Base-by-base conservation (phyloP, 2,113 vertebrate species). In the Zosterops pallidus region DNA sequence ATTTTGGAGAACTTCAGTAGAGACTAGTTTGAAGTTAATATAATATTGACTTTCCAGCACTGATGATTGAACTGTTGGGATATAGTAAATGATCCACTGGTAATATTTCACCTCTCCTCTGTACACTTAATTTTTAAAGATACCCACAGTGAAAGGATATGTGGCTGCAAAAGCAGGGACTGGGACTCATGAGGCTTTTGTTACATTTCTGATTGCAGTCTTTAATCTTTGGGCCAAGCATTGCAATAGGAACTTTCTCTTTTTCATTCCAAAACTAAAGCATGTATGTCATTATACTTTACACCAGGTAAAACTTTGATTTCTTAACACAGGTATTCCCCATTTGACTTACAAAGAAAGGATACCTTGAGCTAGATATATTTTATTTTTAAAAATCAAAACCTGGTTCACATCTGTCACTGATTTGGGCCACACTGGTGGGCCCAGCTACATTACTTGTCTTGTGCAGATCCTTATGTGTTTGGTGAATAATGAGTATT, bases 1-100 rank as follows among this genome's bases (percentile, higher is more conserved):
- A 87, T 89, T 88, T 76, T 68, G 62, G 59, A 92, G 55, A 94
- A 90, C 56, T 93, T 93, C 80, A 87, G 85, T 20, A 80, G 29
- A 84, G 80, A 82, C 74, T 79, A 44, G 65, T 70, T 68, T 53
- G 52, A 95, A 86, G 92, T 83, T 94, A 95, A 96, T 95, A 74
- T 50, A 87, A 70, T 90, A 95, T 89, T 90, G 92, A 94, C 95
- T 97, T 96, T 86, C 92, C 89, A 91, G 85, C 84, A 91, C 29
- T n/a, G 59, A 89, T 90, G 91, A 92, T 65, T 95, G 84, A 96
- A 85, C 91, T 88, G 84, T 29, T 89, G 74, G 9, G 72, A 79
- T 71, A 64, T 0, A 82, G 80, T 39, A 79, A 95, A 85, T 2
- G 14, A 92, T 64, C 33, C 37, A n/a, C 56, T 75, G 70, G 55